A percentile compares a stretch with the other conserved stretches of the same genome.
These are phyloP conservation scores for Stenopsyche tienmushanensis DNA, from an alignment of 1,140 invertebrate genomes.

Conservation along the genomic window DNA sequence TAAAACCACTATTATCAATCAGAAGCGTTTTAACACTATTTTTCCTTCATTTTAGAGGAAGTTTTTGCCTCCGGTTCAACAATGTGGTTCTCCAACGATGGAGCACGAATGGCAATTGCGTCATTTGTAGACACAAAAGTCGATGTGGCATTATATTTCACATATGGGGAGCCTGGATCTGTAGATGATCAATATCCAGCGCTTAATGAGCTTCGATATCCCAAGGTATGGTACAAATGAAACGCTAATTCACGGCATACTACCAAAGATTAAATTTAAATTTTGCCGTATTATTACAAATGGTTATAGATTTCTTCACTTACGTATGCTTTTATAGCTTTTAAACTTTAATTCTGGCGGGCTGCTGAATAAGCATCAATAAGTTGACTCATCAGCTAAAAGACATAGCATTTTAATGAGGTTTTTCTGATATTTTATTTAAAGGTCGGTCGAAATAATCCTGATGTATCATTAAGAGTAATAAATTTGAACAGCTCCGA, in stretches of 20 bases:
- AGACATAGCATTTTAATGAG: neutral
- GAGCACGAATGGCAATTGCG: constrained; percentile 77
- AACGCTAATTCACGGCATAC: no score
- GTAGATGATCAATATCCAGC: constrained; percentile 68
- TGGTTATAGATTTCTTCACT: no score
- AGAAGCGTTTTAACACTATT: no score
- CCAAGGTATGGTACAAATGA: constrained; percentile 68
- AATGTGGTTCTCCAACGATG: constrained; percentile 85
- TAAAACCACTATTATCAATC: no score
- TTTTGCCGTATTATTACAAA: no score
- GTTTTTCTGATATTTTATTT: constrained; percentile 16
- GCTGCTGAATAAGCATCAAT: neutral
- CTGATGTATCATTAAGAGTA: constrained; percentile 48
- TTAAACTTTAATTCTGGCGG: no score
- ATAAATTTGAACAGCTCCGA: constrained; percentile 45
- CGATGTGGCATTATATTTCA: constrained; percentile 63
- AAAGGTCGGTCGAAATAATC: constrained; percentile 53
- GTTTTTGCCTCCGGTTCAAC: constrained; percentile 82
- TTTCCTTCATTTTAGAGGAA: constrained; percentile 70
- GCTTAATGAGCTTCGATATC: constrained; percentile 74
- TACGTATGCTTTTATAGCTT: no score
- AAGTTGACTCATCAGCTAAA: no score
- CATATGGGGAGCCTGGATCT: constrained; percentile 68
- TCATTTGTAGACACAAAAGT: constrained; percentile 79
- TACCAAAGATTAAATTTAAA: neutral